Percentiles rank a stretch among this genome's conserved stretches.
These are phyloP conservation scores for Desoria tigrina DNA, from an alignment of 2,888 invertebrate genomes.

Conservation along the genomic window DNA sequence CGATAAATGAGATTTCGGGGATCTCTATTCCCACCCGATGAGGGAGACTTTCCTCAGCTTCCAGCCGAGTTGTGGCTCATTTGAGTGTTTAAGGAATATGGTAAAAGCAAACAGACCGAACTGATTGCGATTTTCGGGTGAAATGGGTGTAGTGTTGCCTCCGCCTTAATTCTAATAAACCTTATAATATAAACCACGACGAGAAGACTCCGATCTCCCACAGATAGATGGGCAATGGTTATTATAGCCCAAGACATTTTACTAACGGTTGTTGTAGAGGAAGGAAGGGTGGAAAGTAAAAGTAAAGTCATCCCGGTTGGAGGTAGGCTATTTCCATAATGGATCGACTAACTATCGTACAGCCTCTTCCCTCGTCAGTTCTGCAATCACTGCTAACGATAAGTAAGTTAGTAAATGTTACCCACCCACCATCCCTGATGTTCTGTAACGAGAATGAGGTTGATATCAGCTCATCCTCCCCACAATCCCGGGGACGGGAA, in stretches of 20 bases:
- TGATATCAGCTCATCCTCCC: too few species aligned
- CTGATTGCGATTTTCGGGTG: slow-evolving; percentile 5
- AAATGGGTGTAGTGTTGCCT: slow-evolving; percentile 2
- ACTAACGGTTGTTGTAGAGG: too few species aligned
- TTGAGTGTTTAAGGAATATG: slow-evolving; percentile 12
- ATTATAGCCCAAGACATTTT: too few species aligned
- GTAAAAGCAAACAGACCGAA: slow-evolving; percentile 11
- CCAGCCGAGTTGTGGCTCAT: not conserved
- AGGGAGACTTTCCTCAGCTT: not conserved
- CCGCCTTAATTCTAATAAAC: too few species aligned
- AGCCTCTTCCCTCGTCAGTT: not conserved
- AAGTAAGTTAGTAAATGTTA: slow-evolving; percentile 12
- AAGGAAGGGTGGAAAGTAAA: not conserved
- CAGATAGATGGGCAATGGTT: too few species aligned
- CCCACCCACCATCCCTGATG: not conserved
- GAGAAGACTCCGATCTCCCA: too few species aligned
- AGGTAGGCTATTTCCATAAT: slow-evolving; percentile 13
- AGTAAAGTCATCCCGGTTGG: slow-evolving; percentile 1
- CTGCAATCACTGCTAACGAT: slow-evolving; percentile 7
- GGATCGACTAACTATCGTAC: slow-evolving; percentile 11
- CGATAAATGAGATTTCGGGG: slow-evolving; percentile 9
- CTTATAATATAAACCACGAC: too few species aligned
- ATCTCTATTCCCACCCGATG: not conserved
- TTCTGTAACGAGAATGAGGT: too few species aligned
- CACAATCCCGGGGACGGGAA: too few species aligned